Base-by-base conservation (phyloP, 2,888 invertebrate species). In the Drosophila algonquin region DNA sequence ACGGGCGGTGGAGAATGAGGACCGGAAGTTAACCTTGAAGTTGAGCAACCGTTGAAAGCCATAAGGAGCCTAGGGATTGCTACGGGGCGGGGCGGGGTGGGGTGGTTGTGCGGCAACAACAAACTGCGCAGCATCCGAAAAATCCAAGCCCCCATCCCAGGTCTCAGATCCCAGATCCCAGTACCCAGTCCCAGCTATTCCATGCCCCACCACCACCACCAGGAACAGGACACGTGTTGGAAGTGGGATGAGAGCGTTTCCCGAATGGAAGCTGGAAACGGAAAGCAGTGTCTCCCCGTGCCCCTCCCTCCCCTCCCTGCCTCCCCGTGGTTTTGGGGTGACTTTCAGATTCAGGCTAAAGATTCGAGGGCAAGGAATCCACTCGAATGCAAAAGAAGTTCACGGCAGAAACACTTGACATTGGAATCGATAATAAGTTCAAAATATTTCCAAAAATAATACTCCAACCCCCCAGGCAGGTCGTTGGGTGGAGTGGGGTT, bases 21-120 rank as follows among this genome's bases (percentile, higher is more conserved):
- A 72, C 71, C 70, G 76, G 76, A 81, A 73, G 80, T 75, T 87
- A 86, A 89, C 87, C 87, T 87, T 87, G 87, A 87, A 80, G 86
- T 86, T 73, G 58, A 48, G 68, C 63, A 30, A 30, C 30, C 30
- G 30, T 7, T 30, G 30, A 30, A 30, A 30, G 30, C 30, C 30
- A 30, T 8, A 8, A 30, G 8, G 30, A 30, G 2, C 7, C 2
- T 30, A 7, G 6, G 27, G 27, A 6, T 7, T 27, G 27, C 0
- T 27, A 6, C 6, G 12, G 35, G 35, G 12, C 62, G 67, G 50
- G 68, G 57, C 16, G 56, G 27, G 5, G 8, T 9, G 18, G 16
- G 47, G 21, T 10, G 51, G 54, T 9, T 8, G 44, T 12, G 14
- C 57, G 53, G 30, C 63, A 76, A 85, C 75, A 76, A 78, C 74